phyloP scores from a whole-genome alignment of 2,113 vertebrate genomes.

The Pseudorasbora parva region DNA sequence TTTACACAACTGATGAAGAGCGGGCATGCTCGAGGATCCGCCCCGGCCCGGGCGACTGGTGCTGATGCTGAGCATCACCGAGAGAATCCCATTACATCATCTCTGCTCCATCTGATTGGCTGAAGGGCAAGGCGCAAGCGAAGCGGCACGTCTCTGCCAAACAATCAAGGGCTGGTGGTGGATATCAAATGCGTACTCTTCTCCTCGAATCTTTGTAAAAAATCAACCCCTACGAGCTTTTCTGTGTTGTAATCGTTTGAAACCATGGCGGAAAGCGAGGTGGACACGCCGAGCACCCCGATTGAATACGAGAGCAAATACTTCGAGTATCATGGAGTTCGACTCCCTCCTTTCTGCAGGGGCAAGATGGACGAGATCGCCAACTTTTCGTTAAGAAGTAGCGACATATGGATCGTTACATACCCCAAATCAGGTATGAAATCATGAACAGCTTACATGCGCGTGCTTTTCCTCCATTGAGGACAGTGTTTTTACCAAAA shows the following conservation, averaged over 20 bases:
- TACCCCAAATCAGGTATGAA: conserved; percentile 94
- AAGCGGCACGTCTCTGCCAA: conserved; percentile 51
- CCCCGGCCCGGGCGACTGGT: conserved; percentile 58
- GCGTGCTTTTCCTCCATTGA: background rate
- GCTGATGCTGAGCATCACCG: conserved; percentile 70
- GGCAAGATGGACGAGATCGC: conserved; percentile 97
- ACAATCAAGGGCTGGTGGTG: conserved; percentile 26
- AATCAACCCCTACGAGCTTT: background rate
- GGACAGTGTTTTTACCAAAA: background rate
- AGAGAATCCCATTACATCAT: conserved; percentile 79
- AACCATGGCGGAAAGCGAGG: conserved; percentile 96
- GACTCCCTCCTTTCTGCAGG: conserved; percentile 96
- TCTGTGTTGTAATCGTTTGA: conserved; percentile 27
- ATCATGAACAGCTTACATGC: background rate
- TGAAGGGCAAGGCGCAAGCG: conserved; percentile 58
- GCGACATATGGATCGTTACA: conserved; percentile 97
- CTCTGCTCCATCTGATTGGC: conserved; percentile 69
- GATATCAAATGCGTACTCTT: conserved; percentile 17
- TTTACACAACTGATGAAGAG: background rate
- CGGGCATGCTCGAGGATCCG: background rate
- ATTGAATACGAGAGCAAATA: conserved; percentile 98
- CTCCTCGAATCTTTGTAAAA: conserved; percentile 12
- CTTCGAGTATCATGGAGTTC: conserved; percentile 94
- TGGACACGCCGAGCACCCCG: conserved; percentile 94
- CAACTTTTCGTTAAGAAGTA: conserved; percentile 90